Evolutionary conservation across 2,113 vertebrate genomes (phyloP).

Genomic region (Nyctereutes procyonoides): DNA sequence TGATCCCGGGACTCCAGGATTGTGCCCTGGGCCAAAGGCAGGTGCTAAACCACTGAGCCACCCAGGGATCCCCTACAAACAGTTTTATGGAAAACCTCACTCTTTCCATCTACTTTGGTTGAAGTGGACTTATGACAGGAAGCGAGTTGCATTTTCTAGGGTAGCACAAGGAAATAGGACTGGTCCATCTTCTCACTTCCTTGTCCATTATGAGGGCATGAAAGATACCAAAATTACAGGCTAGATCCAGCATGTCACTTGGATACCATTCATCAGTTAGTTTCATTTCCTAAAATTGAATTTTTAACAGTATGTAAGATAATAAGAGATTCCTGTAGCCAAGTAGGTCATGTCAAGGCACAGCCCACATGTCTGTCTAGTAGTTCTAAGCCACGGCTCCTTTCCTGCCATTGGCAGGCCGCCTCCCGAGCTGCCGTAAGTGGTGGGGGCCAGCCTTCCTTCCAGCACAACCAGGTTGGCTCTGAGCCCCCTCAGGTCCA

Average conservation of each 20-base stretch:
- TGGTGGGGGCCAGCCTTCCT: not conserved
- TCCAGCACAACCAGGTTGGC: not conserved
- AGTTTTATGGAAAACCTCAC: not conserved
- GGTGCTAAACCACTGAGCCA: no score
- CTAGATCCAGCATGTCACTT: not conserved
- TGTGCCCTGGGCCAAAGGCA: no score
- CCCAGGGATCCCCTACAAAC: not conserved
- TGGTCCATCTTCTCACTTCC: not conserved
- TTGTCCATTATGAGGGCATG: not conserved
- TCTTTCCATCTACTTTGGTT: not conserved
- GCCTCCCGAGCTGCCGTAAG: not conserved
- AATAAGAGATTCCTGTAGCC: not conserved
- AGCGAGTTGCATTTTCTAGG: not conserved
- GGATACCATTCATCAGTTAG: not conserved
- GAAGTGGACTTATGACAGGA: not conserved
- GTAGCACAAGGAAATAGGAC: not conserved
- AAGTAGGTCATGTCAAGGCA: not conserved
- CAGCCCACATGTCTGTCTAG: not conserved
- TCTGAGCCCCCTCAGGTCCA: not conserved
- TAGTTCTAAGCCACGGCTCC: not conserved
- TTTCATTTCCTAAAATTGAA: constrained; percentile 32
- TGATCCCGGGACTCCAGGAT: no score
- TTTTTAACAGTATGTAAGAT: not conserved
- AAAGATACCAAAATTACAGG: not conserved
- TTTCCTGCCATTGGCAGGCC: not conserved